Base-by-base conservation (phyloP, 2,888 invertebrate genomes). In the Nomada hirtipes region DNA sequence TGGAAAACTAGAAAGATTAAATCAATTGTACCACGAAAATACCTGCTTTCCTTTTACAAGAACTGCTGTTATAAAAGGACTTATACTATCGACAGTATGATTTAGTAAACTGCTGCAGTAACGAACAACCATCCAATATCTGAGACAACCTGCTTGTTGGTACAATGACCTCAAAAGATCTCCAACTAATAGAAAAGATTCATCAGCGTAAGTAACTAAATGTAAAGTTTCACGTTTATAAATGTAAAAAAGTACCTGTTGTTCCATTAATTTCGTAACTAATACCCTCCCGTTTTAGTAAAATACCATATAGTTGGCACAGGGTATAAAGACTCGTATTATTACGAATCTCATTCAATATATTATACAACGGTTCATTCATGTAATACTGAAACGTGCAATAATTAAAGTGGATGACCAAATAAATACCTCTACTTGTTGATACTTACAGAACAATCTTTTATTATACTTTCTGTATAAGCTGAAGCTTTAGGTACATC, bases 41-140 rank as follows among this genome's bases (percentile, higher is more conserved):
- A 98, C 98, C 96, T 99, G 99, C 94, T 99, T 99, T 83, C 99
- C 99, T 94, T 98, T 98, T 59, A 99, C 99, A 65, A 99, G 95
- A 86, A 99, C 98, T 55, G 98, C 98, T 59, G 99, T 99, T 90
- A 99, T 98, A 92, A 98, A 99, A 7, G 99, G 99, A 94, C 99
- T 99, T 91, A 99, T 98, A 85, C 98, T 98, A 94, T 99, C 99
- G 13, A 99, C 99, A 75, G 98, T 97, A 94, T 99, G 99, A 93
- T 96, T 96, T 79, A 99, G 95, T 75, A 99, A 95, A 89, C 98
- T 98, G 85, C 98, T 98, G 91, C 99, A 98, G 94, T 98, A 98
- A 72, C 99, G 96, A 63, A 99, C 98, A 50, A 98, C 98, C 86
- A 97, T 96, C 98, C 98, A 98, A 94, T 98, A 97, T 11, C 98